Evolutionary conservation across 2,888 invertebrate species (phyloP).

Genomic region (Piscicola geometra): DNA sequence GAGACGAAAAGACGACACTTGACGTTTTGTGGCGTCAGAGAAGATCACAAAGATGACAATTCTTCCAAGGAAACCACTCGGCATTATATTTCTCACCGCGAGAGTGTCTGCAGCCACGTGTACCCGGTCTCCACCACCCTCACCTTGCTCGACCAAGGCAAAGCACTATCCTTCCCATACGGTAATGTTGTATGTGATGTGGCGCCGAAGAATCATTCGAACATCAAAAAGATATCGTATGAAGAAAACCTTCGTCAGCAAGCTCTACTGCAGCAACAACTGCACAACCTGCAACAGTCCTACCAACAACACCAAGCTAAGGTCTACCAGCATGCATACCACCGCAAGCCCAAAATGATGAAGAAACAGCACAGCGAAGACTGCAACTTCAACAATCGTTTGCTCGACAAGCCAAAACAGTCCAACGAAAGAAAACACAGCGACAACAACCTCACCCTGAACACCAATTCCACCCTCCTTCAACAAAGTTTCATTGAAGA

Average conservation of each 20-base stretch:
- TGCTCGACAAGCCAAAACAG: not conserved
- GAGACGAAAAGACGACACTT: slow-evolving; percentile 41
- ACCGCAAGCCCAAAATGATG: not conserved
- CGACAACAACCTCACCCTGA: not conserved
- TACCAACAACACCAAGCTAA: not conserved
- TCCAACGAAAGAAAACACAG: not conserved
- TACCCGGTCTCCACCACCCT: slow-evolving; percentile 32
- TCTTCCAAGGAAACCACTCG: not conserved
- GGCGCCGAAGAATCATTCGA: not conserved
- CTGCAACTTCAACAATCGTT: not conserved
- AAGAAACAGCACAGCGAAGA: not conserved
- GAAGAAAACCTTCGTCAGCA: not conserved
- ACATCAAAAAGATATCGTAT: not conserved
- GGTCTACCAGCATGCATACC: not conserved
- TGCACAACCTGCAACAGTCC: not conserved
- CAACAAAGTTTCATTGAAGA: not conserved
- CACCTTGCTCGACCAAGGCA: slow-evolving; percentile 19
- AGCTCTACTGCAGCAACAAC: slow-evolving; percentile 4
- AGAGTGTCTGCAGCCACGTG: slow-evolving; percentile 11
- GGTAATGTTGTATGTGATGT: slow-evolving; percentile 19
- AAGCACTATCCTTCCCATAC: not conserved
- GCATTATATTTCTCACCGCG: not conserved
- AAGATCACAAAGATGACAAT: not conserved
- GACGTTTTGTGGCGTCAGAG: slow-evolving; percentile 36
- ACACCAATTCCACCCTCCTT: not conserved